These are phyloP conservation scores for Rhaphigaster nebulosa DNA, from an alignment of 2,888 invertebrate genomes.

Conservation along the genomic window DNA sequence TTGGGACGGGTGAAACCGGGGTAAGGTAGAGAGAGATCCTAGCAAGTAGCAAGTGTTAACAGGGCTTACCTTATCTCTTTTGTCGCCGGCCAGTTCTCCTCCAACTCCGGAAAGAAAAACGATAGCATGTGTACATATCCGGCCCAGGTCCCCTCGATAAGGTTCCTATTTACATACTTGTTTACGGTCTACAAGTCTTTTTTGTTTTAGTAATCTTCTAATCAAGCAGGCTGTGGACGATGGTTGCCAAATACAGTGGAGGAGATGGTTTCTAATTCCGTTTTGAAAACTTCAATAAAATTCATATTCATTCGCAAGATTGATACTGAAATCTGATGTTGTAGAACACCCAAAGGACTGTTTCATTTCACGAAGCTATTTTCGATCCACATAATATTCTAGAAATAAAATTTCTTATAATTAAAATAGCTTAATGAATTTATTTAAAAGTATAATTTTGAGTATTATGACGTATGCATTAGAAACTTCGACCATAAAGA, in stretches of 20 bases:
- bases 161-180: slow-evolving; percentile 43
- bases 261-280: neutral
- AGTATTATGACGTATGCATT: too few species aligned
- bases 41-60: slow-evolving; percentile 39
- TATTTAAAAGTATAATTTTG: too few species aligned
- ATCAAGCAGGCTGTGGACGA: neutral
- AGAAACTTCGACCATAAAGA: too few species aligned
- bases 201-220: slow-evolving; percentile 30
- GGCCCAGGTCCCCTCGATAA: slow-evolving; percentile 18
- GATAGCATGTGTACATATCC: slow-evolving; percentile 46
- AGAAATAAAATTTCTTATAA: too few species aligned
- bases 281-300: neutral
- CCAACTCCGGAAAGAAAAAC: slow-evolving; percentile 41
- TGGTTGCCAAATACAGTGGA: neutral
- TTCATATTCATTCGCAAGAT: neutral
- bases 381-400: too few species aligned
- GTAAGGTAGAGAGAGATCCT: neutral
- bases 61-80: slow-evolving; percentile 42
- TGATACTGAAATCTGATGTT: too few species aligned
- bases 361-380: too few species aligned
- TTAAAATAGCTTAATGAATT: too few species aligned
- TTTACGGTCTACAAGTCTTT: slow-evolving; percentile 38
- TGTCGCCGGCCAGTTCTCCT: slow-evolving; percentile 28
- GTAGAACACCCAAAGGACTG: too few species aligned
- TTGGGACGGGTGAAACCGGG: neutral